These are phyloP conservation scores for Coptotermes formosanus DNA, from an alignment of 1,140 invertebrate species.

Conservation along the genomic window DNA sequence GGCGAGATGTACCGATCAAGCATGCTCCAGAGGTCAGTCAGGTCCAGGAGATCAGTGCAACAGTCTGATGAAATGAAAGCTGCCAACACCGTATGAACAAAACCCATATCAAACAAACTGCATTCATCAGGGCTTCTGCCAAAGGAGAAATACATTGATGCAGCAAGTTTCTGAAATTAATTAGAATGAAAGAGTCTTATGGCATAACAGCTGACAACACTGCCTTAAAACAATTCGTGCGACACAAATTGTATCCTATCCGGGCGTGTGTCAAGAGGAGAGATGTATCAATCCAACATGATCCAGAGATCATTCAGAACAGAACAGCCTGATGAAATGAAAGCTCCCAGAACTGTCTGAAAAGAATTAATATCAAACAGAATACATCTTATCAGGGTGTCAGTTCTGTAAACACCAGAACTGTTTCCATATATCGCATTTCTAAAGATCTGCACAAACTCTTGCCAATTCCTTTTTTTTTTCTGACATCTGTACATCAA, in stretches of 20 bases:
- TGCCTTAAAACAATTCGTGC: too few relatives aligned
- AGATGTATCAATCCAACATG: conserved; percentile 62
- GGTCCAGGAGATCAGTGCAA: conserved; percentile 37
- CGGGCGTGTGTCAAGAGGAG: conserved; percentile 49
- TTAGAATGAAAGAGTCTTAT: too few relatives aligned
- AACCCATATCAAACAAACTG: not conserved
- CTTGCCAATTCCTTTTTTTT: too few relatives aligned
- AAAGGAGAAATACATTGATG: too few relatives aligned
- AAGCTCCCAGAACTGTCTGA: conserved; percentile 25
- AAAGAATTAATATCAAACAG: not conserved
- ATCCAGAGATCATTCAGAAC: conserved; percentile 49
- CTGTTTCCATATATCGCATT: not conserved
- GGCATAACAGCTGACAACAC: too few relatives aligned
- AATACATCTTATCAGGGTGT: not conserved
- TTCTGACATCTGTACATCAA: too few relatives aligned
- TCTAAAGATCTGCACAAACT: too few relatives aligned
- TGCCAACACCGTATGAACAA: conserved; percentile 22
- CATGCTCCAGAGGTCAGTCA: conserved; percentile 54
- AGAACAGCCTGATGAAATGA: not conserved
- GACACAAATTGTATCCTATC: too few relatives aligned
- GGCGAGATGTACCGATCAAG: conserved; percentile 64
- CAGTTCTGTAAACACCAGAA: not conserved
- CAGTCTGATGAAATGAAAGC: conserved; percentile 20
- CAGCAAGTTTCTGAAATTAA: too few relatives aligned
- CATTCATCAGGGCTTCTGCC: not conserved